A percentile compares a stretch with the other conserved stretches of the same genome.
Conservation (phyloP, 2,888 invertebrate species). For the Epiblema foenella region DNA sequence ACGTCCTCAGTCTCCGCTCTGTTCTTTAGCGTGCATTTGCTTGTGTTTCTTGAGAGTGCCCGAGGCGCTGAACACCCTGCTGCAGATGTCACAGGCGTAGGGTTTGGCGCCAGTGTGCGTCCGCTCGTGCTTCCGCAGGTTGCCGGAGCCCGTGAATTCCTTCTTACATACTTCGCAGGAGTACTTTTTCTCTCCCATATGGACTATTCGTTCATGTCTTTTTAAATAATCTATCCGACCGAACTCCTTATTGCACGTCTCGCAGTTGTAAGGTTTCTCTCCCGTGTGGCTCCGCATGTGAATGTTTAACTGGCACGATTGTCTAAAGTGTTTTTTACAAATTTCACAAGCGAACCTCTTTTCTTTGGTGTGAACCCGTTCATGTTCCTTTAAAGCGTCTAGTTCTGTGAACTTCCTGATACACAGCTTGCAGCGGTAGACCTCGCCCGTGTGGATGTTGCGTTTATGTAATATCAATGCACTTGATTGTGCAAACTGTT, state of each 20-base stretch:
- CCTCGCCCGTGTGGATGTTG: not conserved
- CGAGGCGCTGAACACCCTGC: not conserved
- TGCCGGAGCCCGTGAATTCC: not conserved
- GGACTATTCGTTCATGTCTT: not conserved
- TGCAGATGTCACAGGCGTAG: not conserved
- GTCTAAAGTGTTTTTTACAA: not conserved
- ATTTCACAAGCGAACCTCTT: not conserved
- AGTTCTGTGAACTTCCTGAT: constrained; percentile 6
- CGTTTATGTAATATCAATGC: not conserved
- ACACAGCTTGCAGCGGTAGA: not conserved
- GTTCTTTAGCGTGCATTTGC: not conserved
- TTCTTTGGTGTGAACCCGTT: not conserved
- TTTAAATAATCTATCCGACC: not conserved
- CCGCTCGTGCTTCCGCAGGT: not conserved
- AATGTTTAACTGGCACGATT: not conserved
- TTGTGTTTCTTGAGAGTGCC: not conserved
- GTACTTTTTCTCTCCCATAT: not conserved
- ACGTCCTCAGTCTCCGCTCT: not conserved
- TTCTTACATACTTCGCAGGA: not conserved
- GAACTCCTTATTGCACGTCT: not conserved
- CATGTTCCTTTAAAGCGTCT: constrained; percentile 3
- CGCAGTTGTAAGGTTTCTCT: constrained; percentile 1
- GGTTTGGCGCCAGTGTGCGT: not conserved
- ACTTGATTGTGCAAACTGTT: not conserved
- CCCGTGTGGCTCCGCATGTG: constrained; percentile 1